These are phyloP conservation scores for Gymnocypris eckloni DNA, from an alignment of 2,797 vertebrate genomes.

Conservation along the genomic window DNA sequence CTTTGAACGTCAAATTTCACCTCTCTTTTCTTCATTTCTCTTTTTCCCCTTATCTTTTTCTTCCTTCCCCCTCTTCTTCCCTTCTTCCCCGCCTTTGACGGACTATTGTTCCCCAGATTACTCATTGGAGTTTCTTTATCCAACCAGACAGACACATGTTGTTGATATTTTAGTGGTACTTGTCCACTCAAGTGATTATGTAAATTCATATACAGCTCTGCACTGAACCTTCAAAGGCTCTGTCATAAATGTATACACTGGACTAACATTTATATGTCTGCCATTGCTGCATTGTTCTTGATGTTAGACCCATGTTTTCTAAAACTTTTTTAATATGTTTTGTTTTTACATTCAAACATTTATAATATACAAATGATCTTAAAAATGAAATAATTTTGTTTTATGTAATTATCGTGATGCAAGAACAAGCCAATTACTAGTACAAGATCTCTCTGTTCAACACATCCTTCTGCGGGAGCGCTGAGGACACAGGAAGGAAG, in stretches of 20 bases:
- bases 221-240: not conserved
- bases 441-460: constrained; percentile 1
- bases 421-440: not conserved
- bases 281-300: not conserved
- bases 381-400: not conserved
- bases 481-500: constrained; percentile 71
- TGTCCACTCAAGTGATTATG: not conserved
- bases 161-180: not conserved
- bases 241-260: not conserved
- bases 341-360: not conserved
- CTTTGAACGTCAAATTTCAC: not conserved
- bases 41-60: not conserved
- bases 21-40: not conserved
- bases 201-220: not conserved
- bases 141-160: not conserved
- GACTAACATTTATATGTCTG: not conserved
- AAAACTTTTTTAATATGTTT: not conserved
- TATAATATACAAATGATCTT: not conserved
- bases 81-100: not conserved
- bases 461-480: constrained; percentile 18
- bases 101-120: not conserved
- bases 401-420: not conserved
- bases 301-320: not conserved
- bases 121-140: not conserved
- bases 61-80: not conserved